Conservation (phyloP, 2,113 vertebrate genomes). For the Microcebus ravelobensis region DNA sequence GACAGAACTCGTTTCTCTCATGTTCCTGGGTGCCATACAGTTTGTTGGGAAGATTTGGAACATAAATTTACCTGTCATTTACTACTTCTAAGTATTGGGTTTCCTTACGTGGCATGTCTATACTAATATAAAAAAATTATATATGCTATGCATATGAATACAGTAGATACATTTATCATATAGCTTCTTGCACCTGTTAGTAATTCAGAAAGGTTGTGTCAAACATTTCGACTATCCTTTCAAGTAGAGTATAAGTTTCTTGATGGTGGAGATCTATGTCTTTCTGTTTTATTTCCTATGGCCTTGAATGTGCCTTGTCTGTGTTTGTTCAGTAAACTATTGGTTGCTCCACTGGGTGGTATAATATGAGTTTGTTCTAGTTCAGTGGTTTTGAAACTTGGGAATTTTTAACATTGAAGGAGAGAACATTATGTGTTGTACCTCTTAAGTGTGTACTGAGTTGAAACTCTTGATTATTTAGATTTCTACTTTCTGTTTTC, state of each 20-base stretch:
- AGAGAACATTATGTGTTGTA: background rate
- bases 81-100: background rate
- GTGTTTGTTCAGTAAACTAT: background rate
- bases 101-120: background rate
- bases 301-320: background rate
- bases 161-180: background rate
- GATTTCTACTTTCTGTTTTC: constrained; percentile 46
- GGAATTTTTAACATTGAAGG: background rate
- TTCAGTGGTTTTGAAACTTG: constrained; percentile 26
- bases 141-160: background rate
- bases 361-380: background rate
- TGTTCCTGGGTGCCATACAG: background rate
- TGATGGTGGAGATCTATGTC: background rate
- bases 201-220: background rate
- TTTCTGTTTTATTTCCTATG: background rate
- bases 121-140: background rate
- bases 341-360: background rate
- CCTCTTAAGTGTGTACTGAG: background rate
- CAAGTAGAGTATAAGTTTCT: background rate
- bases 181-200: background rate
- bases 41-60: background rate
- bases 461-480: background rate
- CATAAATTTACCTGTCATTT: background rate
- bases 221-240: background rate
- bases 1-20: background rate